Evolutionary conservation across 2,888 invertebrate species (phyloP).

Genomic region (Acleris emargana): DNA sequence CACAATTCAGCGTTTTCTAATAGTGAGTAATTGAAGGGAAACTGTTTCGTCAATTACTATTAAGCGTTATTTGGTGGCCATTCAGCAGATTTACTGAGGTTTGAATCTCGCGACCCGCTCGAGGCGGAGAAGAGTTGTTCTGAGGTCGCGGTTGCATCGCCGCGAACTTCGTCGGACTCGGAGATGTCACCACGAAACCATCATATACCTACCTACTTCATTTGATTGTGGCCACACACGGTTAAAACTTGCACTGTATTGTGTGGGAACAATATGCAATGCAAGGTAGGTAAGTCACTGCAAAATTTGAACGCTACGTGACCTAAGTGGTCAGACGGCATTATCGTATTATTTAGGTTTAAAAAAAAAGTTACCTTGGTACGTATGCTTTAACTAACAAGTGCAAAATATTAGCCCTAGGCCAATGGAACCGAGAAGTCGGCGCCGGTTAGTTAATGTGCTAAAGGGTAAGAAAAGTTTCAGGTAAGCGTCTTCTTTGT

Average conservation of each 20-base stretch:
- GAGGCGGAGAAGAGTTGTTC: no score
- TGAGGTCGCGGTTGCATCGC: background rate
- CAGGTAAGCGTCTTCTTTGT: slow-evolving; percentile 80
- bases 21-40: background rate
- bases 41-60: no score
- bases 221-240: no score
- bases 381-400: slow-evolving; percentile 35
- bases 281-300: no score
- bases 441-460: slow-evolving; percentile 74
- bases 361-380: slow-evolving; percentile 34
- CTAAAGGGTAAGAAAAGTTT: slow-evolving; percentile 80
- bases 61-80: no score
- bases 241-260: no score
- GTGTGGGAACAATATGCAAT: no score
- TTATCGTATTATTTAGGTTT: slow-evolving; percentile 27
- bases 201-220: no score
- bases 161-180: background rate
- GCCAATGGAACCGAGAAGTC: slow-evolving; percentile 55
- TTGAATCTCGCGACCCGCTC: no score
- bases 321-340: slow-evolving; percentile 11
- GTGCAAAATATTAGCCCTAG: slow-evolving; percentile 34
- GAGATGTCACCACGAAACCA: no score
- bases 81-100: no score
- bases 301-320: no score
- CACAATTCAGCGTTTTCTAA: background rate